These are phyloP conservation scores for Xylota sylvarum DNA, from an alignment of 2,888 invertebrate species.

Conservation along the genomic window DNA sequence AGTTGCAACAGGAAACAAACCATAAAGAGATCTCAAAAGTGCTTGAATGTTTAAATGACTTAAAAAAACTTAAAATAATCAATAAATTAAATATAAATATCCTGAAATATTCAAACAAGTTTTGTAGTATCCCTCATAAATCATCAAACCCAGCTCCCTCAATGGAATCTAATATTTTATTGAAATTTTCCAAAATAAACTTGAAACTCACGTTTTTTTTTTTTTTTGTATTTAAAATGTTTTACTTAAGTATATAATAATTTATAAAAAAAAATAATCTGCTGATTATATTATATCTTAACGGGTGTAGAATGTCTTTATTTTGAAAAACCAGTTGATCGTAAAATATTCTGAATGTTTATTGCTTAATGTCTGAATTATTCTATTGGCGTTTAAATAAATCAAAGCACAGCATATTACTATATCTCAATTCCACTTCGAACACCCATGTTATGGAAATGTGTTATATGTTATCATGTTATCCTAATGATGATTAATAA, in stretches of 20 bases:
- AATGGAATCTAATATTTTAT: background rate
- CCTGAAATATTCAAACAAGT: background rate
- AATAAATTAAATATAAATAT: constrained; percentile 7
- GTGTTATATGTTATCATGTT: too few relatives aligned
- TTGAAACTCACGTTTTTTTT: constrained; percentile 2
- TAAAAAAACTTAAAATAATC: too few relatives aligned
- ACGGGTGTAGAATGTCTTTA: background rate
- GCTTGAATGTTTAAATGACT: background rate
- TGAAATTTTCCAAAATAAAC: background rate
- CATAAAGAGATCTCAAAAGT: background rate
- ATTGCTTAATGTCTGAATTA: background rate
- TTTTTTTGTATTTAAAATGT: background rate
- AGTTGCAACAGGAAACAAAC: background rate
- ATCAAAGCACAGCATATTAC: background rate
- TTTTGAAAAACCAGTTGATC: background rate
- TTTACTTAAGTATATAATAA: background rate
- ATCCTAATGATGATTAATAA: too few relatives aligned
- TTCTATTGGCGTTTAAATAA: background rate
- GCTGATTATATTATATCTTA: background rate
- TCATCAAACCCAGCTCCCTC: constrained; percentile 17
- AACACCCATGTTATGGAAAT: background rate
- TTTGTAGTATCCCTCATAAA: background rate
- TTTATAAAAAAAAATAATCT: background rate
- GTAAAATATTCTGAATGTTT: background rate
- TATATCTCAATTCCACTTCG: background rate